These are phyloP conservation scores for Amphiprion percula DNA, from an alignment of 2,113 vertebrate genomes.

Conservation along the genomic window DNA sequence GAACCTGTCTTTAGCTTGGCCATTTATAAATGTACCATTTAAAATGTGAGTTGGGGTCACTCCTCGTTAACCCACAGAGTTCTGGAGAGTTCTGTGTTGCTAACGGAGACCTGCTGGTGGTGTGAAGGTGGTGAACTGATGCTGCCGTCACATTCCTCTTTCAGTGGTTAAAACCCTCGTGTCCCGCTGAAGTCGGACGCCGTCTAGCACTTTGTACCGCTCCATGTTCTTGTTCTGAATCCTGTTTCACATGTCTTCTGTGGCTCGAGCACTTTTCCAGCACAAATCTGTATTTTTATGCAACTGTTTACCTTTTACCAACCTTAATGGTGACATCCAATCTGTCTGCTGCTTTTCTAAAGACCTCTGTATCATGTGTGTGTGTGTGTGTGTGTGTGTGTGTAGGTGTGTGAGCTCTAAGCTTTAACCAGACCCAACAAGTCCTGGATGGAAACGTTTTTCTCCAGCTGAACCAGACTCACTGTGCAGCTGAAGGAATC, in stretches of 20 bases:
- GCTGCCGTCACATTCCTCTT: background rate
- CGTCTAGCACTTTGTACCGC: background rate
- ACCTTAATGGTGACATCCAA: background rate
- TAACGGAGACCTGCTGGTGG: background rate
- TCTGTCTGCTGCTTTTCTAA: constrained; percentile 49
- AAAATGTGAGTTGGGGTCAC: background rate
- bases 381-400: background rate
- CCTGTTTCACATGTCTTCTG: constrained; percentile 11
- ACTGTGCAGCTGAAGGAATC: constrained; percentile 20
- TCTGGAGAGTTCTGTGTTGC: background rate
- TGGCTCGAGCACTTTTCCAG: constrained; percentile 30
- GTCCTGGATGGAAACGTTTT: background rate
- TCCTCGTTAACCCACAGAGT: background rate
- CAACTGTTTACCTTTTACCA: constrained; percentile 41
- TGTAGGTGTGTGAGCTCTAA: background rate
- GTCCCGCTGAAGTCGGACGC: too few relatives aligned
- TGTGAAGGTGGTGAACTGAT: background rate
- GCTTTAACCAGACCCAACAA: constrained; percentile 22
- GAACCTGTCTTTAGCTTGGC: background rate
- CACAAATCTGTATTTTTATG: constrained; percentile 46
- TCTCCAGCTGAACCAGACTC: constrained; percentile 6
- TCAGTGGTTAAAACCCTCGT: too few relatives aligned
- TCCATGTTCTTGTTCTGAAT: constrained; percentile 11
- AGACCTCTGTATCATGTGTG: constrained; percentile 5
- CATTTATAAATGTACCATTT: background rate